These are phyloP conservation scores for Drosophila prostipennis DNA, from an alignment of 2,888 invertebrate genomes.

Conservation along the genomic window DNA sequence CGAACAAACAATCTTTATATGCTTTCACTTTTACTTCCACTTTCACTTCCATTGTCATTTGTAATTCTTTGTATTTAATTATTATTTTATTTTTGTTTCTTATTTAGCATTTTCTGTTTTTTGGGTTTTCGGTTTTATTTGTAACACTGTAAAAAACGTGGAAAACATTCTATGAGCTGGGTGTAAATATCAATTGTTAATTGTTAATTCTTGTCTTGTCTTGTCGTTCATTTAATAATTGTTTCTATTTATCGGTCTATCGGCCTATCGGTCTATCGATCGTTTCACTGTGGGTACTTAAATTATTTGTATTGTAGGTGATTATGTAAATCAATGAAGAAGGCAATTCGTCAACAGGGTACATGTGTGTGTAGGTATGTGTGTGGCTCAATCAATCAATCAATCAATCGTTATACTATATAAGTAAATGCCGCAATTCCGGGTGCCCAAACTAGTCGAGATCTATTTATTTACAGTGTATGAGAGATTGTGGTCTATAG, in stretches of 20 bases:
- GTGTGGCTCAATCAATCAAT: slow-evolving; percentile 30
- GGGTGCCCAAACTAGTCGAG: slow-evolving; percentile 55
- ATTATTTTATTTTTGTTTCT: neutral
- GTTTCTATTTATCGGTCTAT: slow-evolving; percentile 45
- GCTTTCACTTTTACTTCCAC: neutral
- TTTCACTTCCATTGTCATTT: slow-evolving; percentile 3
- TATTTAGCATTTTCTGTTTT: slow-evolving; percentile 12
- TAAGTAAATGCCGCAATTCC: slow-evolving; percentile 25
- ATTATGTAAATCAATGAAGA: slow-evolving; percentile 72
- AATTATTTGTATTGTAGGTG: slow-evolving; percentile 75
- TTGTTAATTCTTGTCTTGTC: slow-evolving; percentile 18
- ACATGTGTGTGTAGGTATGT: slow-evolving; percentile 51
- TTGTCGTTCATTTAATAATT: slow-evolving; percentile 16
- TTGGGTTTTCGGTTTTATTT: slow-evolving; percentile 7
- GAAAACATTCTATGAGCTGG: slow-evolving; percentile 36
- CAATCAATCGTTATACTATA: slow-evolving; percentile 8
- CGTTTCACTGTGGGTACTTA: slow-evolving; percentile 56
- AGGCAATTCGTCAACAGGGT: slow-evolving; percentile 82
- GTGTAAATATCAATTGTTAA: slow-evolving; percentile 45
- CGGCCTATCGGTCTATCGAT: slow-evolving; percentile 43
- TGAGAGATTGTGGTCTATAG: slow-evolving; percentile 7
- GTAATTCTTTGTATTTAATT: neutral
- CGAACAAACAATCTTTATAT: slow-evolving; percentile 44
- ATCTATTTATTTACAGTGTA: slow-evolving; percentile 24
- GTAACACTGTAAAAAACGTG: slow-evolving; percentile 32